Conservation (phyloP, 2,113 vertebrate species). For the Solea solea region DNA sequence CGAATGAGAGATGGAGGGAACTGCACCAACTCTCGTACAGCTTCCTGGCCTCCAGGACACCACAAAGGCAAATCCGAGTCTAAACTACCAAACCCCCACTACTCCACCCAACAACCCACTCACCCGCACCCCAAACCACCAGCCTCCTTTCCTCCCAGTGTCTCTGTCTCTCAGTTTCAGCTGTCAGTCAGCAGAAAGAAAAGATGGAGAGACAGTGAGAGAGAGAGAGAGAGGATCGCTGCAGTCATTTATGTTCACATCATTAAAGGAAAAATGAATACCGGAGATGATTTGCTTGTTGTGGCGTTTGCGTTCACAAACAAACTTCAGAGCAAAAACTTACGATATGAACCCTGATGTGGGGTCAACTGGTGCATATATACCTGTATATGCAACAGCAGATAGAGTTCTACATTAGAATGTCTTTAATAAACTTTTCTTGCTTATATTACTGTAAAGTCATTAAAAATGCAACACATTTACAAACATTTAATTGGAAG, state of each 20-base stretch:
- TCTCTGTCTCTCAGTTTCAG: slow-evolving; percentile 28
- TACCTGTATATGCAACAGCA: no score
- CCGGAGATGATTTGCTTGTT: slow-evolving; percentile 22
- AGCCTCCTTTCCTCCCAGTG: slow-evolving; percentile 36
- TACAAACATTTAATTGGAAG: no score
- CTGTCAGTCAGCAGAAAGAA: slow-evolving; percentile 55
- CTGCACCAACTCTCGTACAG: slow-evolving; percentile 69
- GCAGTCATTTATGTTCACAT: slow-evolving; percentile 37
- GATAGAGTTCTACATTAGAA: no score
- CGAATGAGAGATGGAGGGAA: slow-evolving; percentile 67
- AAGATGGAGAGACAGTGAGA: slow-evolving; percentile 14
- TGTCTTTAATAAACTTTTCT: no score
- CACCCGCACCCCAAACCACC: slow-evolving; percentile 41
- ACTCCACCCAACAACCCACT: background rate
- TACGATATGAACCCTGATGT: background rate
- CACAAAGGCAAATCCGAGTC: slow-evolving; percentile 73
- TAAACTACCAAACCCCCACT: slow-evolving; percentile 35
- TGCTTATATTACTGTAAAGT: no score
- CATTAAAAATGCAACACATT: no score
- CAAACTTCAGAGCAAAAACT: slow-evolving; percentile 23
- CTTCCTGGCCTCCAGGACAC: slow-evolving; percentile 83
- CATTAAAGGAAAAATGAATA: slow-evolving; percentile 32
- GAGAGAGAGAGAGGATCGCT: slow-evolving; percentile 6
- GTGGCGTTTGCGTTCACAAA: slow-evolving; percentile 25
- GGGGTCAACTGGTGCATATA: no score